phyloP scores from a whole-genome alignment of 37 sponge, comb jelly and placozoan species.

The Hormiphora californensis region DNA sequence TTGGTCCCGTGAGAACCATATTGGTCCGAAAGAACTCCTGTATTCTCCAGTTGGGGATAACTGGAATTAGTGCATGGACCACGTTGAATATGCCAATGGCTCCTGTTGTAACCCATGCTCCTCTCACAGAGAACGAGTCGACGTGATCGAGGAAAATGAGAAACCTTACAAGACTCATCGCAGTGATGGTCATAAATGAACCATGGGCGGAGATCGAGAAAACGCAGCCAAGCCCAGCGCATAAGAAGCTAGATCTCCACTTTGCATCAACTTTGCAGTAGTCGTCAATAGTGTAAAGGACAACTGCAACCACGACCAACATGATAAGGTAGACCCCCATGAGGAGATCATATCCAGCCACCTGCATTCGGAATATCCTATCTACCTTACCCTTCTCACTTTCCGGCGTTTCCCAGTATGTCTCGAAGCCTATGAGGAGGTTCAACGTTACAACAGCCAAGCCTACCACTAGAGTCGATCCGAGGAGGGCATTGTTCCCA shows the following conservation, averaged over 20 bases:
- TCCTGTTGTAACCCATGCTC: not conserved
- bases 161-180: not conserved
- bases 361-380: not conserved
- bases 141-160: not conserved
- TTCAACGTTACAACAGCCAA: not conserved
- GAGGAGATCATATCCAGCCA: not conserved
- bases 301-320: not conserved
- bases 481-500: not conserved
- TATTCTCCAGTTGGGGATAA: not conserved
- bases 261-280: not conserved
- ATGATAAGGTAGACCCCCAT: not conserved
- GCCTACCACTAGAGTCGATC: not conserved
- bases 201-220: constrained; percentile 15
- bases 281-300: not conserved
- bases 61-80: not conserved
- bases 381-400: no score
- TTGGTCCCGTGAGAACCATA: not conserved
- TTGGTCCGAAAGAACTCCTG: constrained; percentile 2
- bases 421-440: not conserved
- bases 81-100: not conserved
- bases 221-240: not conserved
- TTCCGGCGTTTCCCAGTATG: no score
- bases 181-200: not conserved
- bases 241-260: not conserved
- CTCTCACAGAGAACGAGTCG: not conserved